Percentiles rank a stretch among this genome's conserved stretches.
phyloP scores from a whole-genome alignment of 2,113 vertebrate genomes.

The Oxygymnocypris stewartii region DNA sequence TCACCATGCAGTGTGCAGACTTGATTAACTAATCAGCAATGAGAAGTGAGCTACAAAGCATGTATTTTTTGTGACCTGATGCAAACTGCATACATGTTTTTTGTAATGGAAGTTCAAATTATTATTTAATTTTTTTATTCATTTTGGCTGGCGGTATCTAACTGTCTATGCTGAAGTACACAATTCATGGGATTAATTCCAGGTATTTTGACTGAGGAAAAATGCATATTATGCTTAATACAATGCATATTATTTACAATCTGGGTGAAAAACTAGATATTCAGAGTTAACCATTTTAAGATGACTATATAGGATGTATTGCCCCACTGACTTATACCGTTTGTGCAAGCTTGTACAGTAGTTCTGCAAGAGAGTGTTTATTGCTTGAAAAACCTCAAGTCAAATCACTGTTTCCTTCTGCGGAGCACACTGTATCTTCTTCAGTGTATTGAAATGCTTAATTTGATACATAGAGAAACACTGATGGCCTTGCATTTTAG shows the following conservation, averaged over 20 bases:
- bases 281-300: not conserved
- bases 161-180: not conserved
- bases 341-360: not conserved
- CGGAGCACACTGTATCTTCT: not conserved
- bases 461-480: not conserved
- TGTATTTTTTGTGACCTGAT: not conserved
- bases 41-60: not conserved
- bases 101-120: not conserved
- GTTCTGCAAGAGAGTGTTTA: conserved; percentile 4
- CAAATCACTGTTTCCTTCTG: not conserved
- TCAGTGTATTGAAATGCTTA: not conserved
- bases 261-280: not conserved
- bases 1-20: conserved; percentile 49
- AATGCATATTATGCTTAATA: not conserved
- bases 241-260: not conserved
- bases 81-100: not conserved
- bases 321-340: not conserved
- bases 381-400: not conserved
- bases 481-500: not conserved
- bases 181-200: not conserved
- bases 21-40: conserved; percentile 38
- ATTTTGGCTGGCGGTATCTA: not conserved
- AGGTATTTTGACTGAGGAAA: not conserved
- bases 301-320: not conserved
- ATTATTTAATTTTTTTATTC: not conserved